Evolutionary conservation across 2,113 vertebrate genomes (phyloP).

Genomic region (Chelonoidis abingdonii): DNA sequence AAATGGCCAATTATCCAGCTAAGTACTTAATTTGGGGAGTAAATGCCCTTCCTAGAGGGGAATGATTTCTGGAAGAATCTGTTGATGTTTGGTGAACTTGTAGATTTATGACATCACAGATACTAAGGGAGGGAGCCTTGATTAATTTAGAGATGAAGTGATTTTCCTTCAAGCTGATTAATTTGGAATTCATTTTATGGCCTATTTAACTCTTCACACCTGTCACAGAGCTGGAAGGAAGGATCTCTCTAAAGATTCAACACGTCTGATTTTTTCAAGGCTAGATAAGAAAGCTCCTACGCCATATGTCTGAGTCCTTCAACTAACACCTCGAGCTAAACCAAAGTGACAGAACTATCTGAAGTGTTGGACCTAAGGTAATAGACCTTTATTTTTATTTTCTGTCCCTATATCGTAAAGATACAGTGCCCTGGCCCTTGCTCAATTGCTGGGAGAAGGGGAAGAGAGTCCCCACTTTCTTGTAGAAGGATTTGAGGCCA

Average conservation of each 20-base stretch:
- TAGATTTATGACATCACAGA: neutral
- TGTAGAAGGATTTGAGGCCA: neutral
- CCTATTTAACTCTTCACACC: neutral
- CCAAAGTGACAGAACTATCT: accelerated
- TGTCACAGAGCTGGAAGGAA: neutral
- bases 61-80: neutral
- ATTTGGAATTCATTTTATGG: neutral
- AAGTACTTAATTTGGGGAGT: neutral
- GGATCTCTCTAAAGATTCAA: neutral
- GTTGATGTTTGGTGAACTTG: neutral
- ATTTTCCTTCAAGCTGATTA: neutral
- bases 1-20: neutral
- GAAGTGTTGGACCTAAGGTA: neutral
- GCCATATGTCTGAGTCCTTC: accelerated
- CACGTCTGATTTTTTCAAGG: neutral
- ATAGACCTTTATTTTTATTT: neutral
- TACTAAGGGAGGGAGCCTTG: neutral
- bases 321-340: neutral
- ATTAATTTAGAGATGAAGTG: neutral
- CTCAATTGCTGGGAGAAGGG: neutral
- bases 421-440: neutral
- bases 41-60: neutral
- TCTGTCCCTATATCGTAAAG: neutral
- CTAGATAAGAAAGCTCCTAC: neutral
- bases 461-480: neutral